Conservation (phyloP, 2,113 vertebrate genomes). For the Stictonetta naevosa region DNA sequence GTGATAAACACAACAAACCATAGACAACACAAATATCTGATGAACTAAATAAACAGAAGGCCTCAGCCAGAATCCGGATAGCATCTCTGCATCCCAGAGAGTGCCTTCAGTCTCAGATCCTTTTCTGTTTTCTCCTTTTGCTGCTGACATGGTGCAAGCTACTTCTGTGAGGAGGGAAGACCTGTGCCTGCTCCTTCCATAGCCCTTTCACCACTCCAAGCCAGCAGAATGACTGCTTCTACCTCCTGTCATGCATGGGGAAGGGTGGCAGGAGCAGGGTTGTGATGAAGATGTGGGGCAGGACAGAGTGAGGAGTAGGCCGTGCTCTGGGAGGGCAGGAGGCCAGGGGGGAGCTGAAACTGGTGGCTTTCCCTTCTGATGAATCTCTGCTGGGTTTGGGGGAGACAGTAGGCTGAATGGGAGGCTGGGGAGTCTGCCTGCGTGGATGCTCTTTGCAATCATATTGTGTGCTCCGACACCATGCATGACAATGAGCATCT, state of each 20-base stretch:
- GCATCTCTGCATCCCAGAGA: not conserved
- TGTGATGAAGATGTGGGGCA: not conserved
- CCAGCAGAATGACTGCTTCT: not conserved
- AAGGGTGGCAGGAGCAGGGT: not conserved
- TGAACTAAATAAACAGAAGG: not conserved
- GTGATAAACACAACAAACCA: not conserved
- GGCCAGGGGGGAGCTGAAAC: not conserved
- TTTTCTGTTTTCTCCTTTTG: not conserved
- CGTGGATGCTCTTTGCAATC: not conserved
- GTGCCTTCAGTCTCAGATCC: rapidly evolving
- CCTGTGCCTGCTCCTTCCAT: not conserved
- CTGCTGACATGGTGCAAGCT: not conserved
- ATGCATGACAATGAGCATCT: rapidly evolving
- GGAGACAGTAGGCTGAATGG: not conserved
- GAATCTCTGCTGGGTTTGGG: not conserved
- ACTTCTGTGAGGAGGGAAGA: not conserved
- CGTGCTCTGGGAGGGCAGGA: not conserved
- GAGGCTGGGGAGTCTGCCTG: not conserved
- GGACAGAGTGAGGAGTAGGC: not conserved
- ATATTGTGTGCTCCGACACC: rapidly evolving
- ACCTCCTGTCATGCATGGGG: rapidly evolving
- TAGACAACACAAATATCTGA: not conserved
- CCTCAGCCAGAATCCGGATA: not conserved
- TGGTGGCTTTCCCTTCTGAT: not conserved
- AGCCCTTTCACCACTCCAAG: not conserved